Percentiles rank a stretch among this genome's conserved stretches.
Conservation (phyloP, 2,113 vertebrate genomes). For the Thalassarche chlororhynchos region DNA sequence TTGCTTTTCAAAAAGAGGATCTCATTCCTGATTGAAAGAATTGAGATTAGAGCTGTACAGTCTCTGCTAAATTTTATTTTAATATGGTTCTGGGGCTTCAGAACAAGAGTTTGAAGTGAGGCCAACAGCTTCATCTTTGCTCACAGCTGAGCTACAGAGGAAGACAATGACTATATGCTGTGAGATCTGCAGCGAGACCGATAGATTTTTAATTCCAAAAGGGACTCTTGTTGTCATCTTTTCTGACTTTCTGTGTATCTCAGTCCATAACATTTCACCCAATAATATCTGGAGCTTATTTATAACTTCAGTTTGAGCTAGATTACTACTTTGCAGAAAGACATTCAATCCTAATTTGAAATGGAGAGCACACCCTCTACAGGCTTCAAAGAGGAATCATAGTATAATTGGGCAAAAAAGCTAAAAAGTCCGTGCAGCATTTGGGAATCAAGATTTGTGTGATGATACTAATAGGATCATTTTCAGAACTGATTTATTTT, state of each 20-base stretch:
- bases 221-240: neutral
- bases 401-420: neutral
- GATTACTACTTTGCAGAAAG: neutral
- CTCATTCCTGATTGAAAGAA: neutral
- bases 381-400: slow-evolving; percentile 35
- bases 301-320: neutral
- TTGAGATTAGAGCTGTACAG: neutral
- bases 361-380: slow-evolving; percentile 59
- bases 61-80: neutral
- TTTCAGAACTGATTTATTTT: neutral
- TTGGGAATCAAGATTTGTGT: neutral
- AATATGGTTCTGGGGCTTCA: neutral
- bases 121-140: neutral
- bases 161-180: neutral
- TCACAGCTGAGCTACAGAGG: neutral
- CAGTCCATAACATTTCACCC: neutral
- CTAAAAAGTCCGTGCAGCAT: neutral
- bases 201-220: neutral
- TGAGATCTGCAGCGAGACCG: neutral
- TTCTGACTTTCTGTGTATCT: neutral
- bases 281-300: neutral
- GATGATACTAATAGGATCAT: neutral
- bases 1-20: neutral
- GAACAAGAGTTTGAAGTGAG: neutral
- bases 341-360: neutral